phyloP scores from a whole-genome alignment of 1,140 invertebrate genomes.

The Diabrotica virgifera region DNA sequence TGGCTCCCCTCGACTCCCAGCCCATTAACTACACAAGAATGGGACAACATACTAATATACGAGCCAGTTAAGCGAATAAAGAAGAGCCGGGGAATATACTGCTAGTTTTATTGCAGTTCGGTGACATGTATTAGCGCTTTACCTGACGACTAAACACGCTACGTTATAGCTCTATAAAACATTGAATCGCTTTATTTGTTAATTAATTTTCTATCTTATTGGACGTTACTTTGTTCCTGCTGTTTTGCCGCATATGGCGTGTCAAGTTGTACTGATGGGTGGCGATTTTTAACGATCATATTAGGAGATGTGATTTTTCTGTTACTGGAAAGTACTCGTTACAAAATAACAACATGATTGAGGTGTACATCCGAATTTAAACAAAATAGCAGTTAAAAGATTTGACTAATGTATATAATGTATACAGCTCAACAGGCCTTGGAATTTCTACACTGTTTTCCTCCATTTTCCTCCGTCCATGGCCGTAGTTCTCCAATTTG shows the following conservation, averaged over 20 bases:
- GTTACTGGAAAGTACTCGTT: no score
- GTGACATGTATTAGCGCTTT: conserved; percentile 45
- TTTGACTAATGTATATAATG: no score
- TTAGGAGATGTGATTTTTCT: no score
- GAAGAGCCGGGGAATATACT: conserved; percentile 42
- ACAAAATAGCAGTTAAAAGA: no score
- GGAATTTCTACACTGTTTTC: no score
- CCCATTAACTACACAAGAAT: conserved; percentile 44
- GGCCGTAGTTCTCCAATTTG: no score
- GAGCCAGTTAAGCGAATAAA: conserved; percentile 47
- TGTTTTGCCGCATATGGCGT: conserved; percentile 19
- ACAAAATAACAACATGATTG: no score
- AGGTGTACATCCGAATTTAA: no score
- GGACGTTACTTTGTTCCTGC: conserved; percentile 24
- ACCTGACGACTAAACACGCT: conserved; percentile 39
- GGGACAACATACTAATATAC: conserved; percentile 42
- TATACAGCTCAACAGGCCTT: no score
- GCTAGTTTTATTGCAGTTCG: conserved; percentile 40
- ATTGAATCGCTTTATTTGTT: conserved; percentile 45
- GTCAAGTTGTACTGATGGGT: conserved; percentile 3
- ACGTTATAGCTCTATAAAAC: conserved; percentile 38
- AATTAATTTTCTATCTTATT: conserved; percentile 45
- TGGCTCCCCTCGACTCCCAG: conserved; percentile 39
- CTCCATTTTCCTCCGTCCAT: no score
- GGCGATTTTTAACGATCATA: background rate